Evolutionary conservation across 2,888 invertebrate species (phyloP), one percentile per base, ranked within the genome.

Genomic region (Leptopterna dolabrata): DNA sequence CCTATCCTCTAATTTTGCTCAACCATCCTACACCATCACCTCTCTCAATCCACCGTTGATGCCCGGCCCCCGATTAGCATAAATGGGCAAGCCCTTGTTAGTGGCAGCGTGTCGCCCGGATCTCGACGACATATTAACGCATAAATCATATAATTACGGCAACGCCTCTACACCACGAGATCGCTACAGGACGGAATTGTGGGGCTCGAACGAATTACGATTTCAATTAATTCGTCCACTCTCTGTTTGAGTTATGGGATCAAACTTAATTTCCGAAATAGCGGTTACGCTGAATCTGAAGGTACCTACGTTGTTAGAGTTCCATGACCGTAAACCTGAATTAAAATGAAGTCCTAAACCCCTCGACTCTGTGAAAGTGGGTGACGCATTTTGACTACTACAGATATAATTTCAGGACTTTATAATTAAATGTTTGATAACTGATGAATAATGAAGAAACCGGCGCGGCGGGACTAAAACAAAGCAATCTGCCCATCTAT

Each of bases 141-240:
- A 73, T 73, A 73, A 73, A 73, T 73, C 73, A 73, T 73, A 73
- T 73, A 73, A 73, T 73, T 73, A 73, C 36, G 73, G 73, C 73
- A 36, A 41, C 73, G 16, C 14, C 36, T 9, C 36, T 36, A 36
- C 30, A 73, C 36, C 73, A 73, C 36, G 73, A 73, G 41, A 36
- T 73, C 36, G 36, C 16, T 36, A 36, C 16, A 14, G n/a, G 16
- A 19, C 16, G 73, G 41, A n/a, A n/a, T 36, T 14, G 41, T 16
- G 36, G 73, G n/a, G 36, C 73, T 36, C 30, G 41, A 73, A 73
- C 36, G 73, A 73, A 73, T 73, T 73, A 73, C 73, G 36, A 73
- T 73, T 63, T 36, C 73, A 73, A 73, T 73, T 73, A 73, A 73
- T 73, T 73, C 36, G 41, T 14, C 73, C 41, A 19, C 73, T 36